Conservation (phyloP, 2,888 invertebrate species). For the Gandaritis pyraliata region DNA sequence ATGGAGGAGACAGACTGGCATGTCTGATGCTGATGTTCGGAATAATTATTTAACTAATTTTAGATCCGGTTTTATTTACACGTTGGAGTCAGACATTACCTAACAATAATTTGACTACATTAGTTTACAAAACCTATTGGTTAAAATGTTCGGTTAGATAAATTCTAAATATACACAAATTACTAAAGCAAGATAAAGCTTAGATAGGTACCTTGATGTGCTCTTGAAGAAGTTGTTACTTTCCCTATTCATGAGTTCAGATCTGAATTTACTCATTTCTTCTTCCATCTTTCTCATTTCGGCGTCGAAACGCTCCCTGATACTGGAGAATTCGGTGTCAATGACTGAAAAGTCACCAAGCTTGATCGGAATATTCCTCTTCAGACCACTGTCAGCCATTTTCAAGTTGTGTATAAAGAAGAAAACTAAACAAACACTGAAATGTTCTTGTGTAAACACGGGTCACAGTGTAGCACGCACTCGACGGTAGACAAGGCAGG, state of each 20-base stretch:
- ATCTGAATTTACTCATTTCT: constrained; percentile 97
- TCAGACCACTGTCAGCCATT: constrained; percentile 94
- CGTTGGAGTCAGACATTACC: background rate
- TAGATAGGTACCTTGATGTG: constrained; percentile 90
- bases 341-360: constrained; percentile 97
- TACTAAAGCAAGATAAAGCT: constrained; percentile 29
- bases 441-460: constrained; percentile 78
- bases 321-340: constrained; percentile 98
- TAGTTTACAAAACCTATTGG: background rate
- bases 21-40: constrained; percentile 52
- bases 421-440: constrained; percentile 82
- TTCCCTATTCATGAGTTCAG: constrained; percentile 96
- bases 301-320: constrained; percentile 96
- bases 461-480: constrained; percentile 72
- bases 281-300: constrained; percentile 99
- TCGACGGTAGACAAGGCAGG: constrained; percentile 76
- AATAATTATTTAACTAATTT: constrained; percentile 65
- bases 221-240: constrained; percentile 96
- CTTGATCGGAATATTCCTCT: constrained; percentile 96
- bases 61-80: constrained; percentile 43
- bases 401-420: constrained; percentile 63
- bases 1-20: constrained; percentile 70
- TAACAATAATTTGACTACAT: background rate
- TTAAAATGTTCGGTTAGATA: background rate
- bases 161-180: background rate